phyloP scores from a whole-genome alignment of 2,888 invertebrate species.

The Rhagium mordax region DNA sequence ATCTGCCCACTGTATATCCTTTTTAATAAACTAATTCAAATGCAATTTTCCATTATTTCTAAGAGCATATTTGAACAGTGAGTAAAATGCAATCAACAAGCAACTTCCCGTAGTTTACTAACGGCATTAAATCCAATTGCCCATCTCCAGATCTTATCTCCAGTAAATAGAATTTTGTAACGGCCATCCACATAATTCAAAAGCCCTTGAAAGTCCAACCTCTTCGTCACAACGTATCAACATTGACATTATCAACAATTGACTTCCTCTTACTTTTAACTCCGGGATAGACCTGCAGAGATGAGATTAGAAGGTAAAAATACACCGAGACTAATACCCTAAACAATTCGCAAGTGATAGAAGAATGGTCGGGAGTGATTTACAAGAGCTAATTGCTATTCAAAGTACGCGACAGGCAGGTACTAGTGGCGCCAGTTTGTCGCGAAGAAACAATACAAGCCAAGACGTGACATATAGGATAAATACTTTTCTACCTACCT shows the following conservation, averaged over 20 bases:
- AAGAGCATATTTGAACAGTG: too few species aligned
- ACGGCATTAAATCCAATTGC: not conserved
- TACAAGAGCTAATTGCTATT: conserved; percentile 66
- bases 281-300: not conserved
- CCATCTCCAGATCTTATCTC: not conserved
- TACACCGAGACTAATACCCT: not conserved
- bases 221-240: conserved; percentile 2
- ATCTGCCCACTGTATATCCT: too few species aligned
- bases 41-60: too few species aligned
- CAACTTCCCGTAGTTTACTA: conserved; percentile 8
- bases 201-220: not conserved
- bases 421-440: conserved; percentile 66
- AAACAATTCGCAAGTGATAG: conserved; percentile 31
- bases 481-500: conserved; percentile 60
- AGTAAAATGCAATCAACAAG: not conserved
- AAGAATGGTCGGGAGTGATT: conserved; percentile 42
- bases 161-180: conserved; percentile 13
- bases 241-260: conserved; percentile 29
- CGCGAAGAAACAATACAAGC: conserved; percentile 65
- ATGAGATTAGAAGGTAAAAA: conserved; percentile 6
- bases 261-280: conserved; percentile 31
- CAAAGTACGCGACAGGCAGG: conserved; percentile 66
- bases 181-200: not conserved
- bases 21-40: too few species aligned
- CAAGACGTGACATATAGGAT: conserved; percentile 65